A percentile compares a stretch with the other conserved stretches of the same genome.
These are phyloP conservation scores for Cerastis rubricosa DNA, from an alignment of 2,888 invertebrate genomes.

Conservation along the genomic window DNA sequence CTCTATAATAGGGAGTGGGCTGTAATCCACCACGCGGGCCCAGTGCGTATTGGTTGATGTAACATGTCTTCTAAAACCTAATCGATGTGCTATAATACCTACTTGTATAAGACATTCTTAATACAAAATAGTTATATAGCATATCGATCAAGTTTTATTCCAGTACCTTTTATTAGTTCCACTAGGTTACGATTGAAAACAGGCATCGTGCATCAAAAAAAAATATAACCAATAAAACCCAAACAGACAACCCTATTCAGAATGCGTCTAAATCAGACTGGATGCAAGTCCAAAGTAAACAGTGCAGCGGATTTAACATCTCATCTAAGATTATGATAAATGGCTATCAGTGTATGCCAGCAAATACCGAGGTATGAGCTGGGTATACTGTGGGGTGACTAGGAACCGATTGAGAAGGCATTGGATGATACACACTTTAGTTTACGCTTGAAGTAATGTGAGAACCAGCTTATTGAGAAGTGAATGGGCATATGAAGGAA, in stretches of 20 bases:
- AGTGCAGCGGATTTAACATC: conserved; percentile 59
- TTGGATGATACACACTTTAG: neutral
- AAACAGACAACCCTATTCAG: conserved; percentile 55
- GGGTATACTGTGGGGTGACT: neutral
- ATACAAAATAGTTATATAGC: too few relatives aligned
- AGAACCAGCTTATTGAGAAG: neutral
- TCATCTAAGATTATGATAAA: conserved; percentile 57
- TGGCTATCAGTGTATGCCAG: conserved; percentile 53
- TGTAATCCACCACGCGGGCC: too few relatives aligned
- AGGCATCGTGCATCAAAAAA: neutral
- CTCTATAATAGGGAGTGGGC: too few relatives aligned
- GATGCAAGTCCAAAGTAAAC: conserved; percentile 71
- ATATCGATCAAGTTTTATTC: neutral
- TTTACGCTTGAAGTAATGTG: neutral
- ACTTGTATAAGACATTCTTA: too few relatives aligned
- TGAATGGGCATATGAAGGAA: neutral
- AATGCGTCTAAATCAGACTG: conserved; percentile 63
- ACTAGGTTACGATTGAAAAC: neutral
- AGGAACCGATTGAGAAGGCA: conserved; percentile 1
- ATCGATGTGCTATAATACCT: too few relatives aligned
- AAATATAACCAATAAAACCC: conserved; percentile 12
- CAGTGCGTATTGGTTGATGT: too few relatives aligned
- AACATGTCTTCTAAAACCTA: too few relatives aligned
- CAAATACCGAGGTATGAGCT: conserved; percentile 40
- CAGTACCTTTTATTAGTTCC: neutral